Percentiles rank a stretch among this genome's conserved stretches.
Conservation (phyloP, 2,113 vertebrate species). For the Geococcyx californianus region DNA sequence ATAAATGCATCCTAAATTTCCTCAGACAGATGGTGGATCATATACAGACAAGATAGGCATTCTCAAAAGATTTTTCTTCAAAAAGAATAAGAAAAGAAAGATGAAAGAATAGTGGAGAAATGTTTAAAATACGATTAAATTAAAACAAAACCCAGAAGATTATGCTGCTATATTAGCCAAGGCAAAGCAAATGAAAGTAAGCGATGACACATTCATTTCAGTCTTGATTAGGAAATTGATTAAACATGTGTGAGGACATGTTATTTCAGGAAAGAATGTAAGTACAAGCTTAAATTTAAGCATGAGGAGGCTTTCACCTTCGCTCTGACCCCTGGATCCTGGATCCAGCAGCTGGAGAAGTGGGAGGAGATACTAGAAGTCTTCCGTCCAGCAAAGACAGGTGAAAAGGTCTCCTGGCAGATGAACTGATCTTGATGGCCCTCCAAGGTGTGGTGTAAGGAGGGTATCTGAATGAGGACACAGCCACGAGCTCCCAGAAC, state of each 20-base stretch:
- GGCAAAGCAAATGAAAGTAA: background rate
- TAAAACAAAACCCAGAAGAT: background rate
- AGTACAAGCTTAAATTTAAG: background rate
- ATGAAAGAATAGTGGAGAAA: conserved; percentile 15
- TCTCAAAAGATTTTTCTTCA: conserved; percentile 45
- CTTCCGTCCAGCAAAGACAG: background rate
- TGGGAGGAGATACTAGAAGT: background rate
- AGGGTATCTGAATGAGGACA: rapidly evolving
- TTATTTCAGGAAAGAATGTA: background rate
- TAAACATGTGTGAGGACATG: background rate
- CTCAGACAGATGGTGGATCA: conserved; percentile 54
- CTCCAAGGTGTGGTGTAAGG: background rate
- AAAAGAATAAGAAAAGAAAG: conserved; percentile 13
- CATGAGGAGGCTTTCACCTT: background rate
- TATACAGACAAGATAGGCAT: conserved; percentile 41
- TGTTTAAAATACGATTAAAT: conserved; percentile 22
- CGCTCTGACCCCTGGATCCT: background rate
- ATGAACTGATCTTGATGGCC: background rate
- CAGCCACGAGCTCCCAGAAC: background rate
- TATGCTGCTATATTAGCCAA: background rate
- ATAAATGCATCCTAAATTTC: conserved; percentile 56
- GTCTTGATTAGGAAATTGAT: background rate
- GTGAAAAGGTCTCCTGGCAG: background rate
- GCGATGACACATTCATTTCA: background rate
- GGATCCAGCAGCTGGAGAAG: background rate